Base-by-base conservation (phyloP, 2,797 vertebrate species). In the Synaphobranchus kaupii region DNA sequence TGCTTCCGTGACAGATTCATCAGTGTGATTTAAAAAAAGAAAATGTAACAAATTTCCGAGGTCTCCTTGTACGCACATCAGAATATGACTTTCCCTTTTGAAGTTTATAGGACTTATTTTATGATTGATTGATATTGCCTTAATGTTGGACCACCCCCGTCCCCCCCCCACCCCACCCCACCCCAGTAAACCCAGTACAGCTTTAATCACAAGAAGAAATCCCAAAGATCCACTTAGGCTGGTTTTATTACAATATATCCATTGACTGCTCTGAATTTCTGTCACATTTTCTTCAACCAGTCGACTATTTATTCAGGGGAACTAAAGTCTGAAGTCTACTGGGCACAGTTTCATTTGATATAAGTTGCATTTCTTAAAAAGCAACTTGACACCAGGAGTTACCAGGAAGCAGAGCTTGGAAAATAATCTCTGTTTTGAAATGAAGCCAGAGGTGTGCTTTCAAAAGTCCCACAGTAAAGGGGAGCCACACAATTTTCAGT, bases 1-100 rank as follows among this genome's bases (percentile, higher is more conserved):
- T 48, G 47, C 78, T 50, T n/a, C 54, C 9, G 25, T 81, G 76
- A 86, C 76, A 48, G 54, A 54, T 60, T 34, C 68, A 81, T 86
- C 34, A 47, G 54, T 39, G 56, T 12, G 52, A 6, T 15, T 39
- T 25, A 73, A 47, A 73, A n/a, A 48, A 22, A 39, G 31, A 56
- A 20, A 39, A 6, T 58, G 12, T 80, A n/a, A n/a, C 28, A 39
- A 34, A 20, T 56, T 83, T 83, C 13, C 28, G 50, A 56, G 8
- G 44, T 15, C 28, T 71, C 48, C 83, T 60, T 20, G n/a, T 84
- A 84, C 54, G 60, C 13, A 58, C 34, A 47, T 54, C 52, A 56
- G 52, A 56, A 6, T 52, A 10, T 31, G 76, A 50, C 6, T 28
- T 7, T 56, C n/a, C 31, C n/a, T 25, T 17, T 56, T 34, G 54